Conservation (phyloP, 2,113 vertebrate genomes). For the Anoplopoma fimbria region DNA sequence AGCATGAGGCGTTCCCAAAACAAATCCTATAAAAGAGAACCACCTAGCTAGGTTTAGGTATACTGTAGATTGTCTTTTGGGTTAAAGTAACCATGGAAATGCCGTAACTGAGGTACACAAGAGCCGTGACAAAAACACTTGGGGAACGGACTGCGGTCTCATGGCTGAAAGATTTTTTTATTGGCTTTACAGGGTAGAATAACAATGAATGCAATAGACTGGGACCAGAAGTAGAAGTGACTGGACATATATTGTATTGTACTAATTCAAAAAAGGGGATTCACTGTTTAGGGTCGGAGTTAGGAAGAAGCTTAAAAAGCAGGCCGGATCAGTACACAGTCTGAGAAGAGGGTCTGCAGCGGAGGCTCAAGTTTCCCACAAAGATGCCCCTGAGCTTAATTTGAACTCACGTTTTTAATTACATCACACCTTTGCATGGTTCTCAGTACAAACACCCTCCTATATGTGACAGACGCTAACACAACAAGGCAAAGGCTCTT, state of each 20-base stretch:
- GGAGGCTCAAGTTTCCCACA: background rate
- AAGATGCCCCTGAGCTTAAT: background rate
- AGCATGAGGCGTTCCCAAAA: no score
- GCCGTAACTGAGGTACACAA: no score
- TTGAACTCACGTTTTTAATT: slow-evolving; percentile 48
- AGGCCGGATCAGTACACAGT: no score
- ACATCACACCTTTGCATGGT: slow-evolving; percentile 28
- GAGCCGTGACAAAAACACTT: no score
- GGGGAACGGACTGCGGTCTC: no score
- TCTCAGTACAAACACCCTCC: slow-evolving; percentile 22
- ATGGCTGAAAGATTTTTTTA: background rate
- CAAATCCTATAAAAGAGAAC: no score
- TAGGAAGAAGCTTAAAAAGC: background rate
- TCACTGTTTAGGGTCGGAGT: background rate
- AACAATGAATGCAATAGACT: background rate
- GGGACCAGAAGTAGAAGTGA: background rate
- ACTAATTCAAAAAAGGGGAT: background rate
- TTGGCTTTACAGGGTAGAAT: background rate
- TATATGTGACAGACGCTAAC: slow-evolving; percentile 36
- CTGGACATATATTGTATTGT: background rate
- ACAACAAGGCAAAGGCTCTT: slow-evolving; percentile 54
- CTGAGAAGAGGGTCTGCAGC: no score
- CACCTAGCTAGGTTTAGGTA: no score
- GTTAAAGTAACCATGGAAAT: no score
- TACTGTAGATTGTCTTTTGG: no score